Base-by-base conservation (phyloP, 2,113 vertebrate genomes). In the Anarrhichthys ocellatus region DNA sequence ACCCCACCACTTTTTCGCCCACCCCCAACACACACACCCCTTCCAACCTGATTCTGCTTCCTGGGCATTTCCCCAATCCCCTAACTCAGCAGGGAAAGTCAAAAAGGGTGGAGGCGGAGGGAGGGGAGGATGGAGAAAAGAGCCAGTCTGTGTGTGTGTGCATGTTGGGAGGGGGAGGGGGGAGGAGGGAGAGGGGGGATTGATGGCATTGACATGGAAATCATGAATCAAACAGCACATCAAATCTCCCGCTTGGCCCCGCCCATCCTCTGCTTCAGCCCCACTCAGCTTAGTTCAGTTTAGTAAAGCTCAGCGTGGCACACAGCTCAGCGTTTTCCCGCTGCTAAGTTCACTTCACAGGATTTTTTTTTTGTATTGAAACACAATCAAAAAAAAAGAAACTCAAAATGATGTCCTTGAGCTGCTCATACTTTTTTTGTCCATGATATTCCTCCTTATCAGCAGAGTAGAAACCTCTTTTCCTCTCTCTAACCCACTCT, bases 351-450 rank as follows among this genome's bases (percentile, higher is more conserved):
- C 70, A 93, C 85, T 90, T 88, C 74, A 78, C 78, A 84, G 81
- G 69, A n/a, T 81, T 86, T 52, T 75, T 75, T 82, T 76, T 84
- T 42, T 80, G 68, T 81, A 83, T 80, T 76, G 29, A 79, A 78
- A 77, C 82, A 76, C 65, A 81, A 84, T 86, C 13, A 62, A 85
- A 85, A 86, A 86, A 72, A 81, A 64, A 76, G 66, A 64, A 90
- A 79, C 74, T 91, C 67, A 85, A 89, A 89, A 89, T 83, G 87
- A 84, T 84, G 93, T 90, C 92, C 92, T 94, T 93, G 88, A 94
- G 91, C 89, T 85, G 88, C 87, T 91, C 91, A 84, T 80, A 83
- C 86, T 71, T 76, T 82, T 72, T 61, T 46, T 74, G 67, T 80
- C 58, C 70, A 61, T 89, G 85, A 88, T 81, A 84, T 85, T 85